Base-by-base conservation (phyloP, 2,888 invertebrate genomes). In the Chloromyia formosa region DNA sequence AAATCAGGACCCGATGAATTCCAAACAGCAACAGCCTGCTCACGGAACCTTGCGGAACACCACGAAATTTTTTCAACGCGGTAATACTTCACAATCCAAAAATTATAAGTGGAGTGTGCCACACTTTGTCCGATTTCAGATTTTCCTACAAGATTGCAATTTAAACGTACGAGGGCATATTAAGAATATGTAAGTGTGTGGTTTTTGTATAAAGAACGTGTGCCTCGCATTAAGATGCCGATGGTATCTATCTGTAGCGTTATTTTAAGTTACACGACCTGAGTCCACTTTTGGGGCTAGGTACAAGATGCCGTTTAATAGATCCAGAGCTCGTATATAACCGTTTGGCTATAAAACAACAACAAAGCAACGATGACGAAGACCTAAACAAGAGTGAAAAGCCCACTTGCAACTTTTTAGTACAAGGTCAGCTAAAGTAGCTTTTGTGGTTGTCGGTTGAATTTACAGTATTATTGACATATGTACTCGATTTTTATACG, bases 351-450 rank as follows among this genome's bases (percentile, higher is more conserved):
- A 35, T 35, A 35, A 2, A 35, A 35, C 27, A n/a, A 35, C 27
- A 35, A 35, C 27, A 49, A 49, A 49, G 49, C 49, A 12, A n/a
- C 16, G 16, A 49, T 49, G 12, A n/a, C 49, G 12, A 49, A 12
- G 40, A 42, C 64, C 12, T n/a, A 2, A 49, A 40, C 40, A 64
- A 64, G 40, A 16, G 16, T 49, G 49, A 18, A 64, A 42, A 23
- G 53, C n/a, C 23, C 69, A 69, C 54, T 69, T 54, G 69, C 35
- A 56, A 69, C 54, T 69, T 35, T 35, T 69, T 69, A 69, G 69
- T 35, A 56, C 69, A 69, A 69, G 69, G 69, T 69, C 69, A 64
- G 14, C 7, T 22, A 35, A 69, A 69, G 69, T 56, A 27, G 69
- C 42, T 69, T 22, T 27, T 53, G 69, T 54, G 54, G 54, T 69